Percentiles rank a stretch among this genome's conserved stretches.
Conservation (phyloP, 2,888 invertebrate genomes). For the Neoitamus cyanurus region DNA sequence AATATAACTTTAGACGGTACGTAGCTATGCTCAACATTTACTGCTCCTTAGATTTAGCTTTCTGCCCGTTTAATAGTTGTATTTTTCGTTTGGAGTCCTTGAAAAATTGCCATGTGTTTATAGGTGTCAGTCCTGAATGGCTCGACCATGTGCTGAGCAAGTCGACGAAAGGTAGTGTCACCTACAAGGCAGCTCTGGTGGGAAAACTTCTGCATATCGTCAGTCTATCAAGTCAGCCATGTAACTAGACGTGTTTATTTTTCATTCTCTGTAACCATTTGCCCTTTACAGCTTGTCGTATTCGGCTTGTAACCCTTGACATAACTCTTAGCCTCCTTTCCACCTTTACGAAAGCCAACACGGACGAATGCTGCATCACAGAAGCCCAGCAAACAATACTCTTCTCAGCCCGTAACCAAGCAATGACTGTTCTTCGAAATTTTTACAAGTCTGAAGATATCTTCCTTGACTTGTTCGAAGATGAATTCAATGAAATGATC, state of each 20-base stretch:
- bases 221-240: conserved; percentile 84
- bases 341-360: conserved; percentile 69
- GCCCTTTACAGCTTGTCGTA: conserved; percentile 76
- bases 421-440: conserved; percentile 85
- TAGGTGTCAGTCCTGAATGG: conserved; percentile 86
- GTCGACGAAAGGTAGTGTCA: conserved; percentile 70
- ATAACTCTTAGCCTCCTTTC: conserved; percentile 84
- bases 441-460: conserved; percentile 98
- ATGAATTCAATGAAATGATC: conserved; percentile 94
- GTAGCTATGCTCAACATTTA: conserved; percentile 26
- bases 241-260: conserved; percentile 65
- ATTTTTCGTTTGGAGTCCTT: background rate
- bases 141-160: conserved; percentile 82
- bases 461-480: conserved; percentile 98
- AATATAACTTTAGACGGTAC: conserved; percentile 24
- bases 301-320: conserved; percentile 92
- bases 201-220: conserved; percentile 87
- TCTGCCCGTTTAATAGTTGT: background rate
- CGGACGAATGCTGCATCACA: conserved; percentile 60
- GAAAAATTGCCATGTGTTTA: conserved; percentile 54
- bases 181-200: conserved; percentile 84
- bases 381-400: conserved; percentile 70
- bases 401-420: conserved; percentile 80
- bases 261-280: background rate
- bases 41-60: background rate